phyloP scores from a whole-genome alignment of 2,113 vertebrate species.

The Ptilorrhoa leucosticta region DNA sequence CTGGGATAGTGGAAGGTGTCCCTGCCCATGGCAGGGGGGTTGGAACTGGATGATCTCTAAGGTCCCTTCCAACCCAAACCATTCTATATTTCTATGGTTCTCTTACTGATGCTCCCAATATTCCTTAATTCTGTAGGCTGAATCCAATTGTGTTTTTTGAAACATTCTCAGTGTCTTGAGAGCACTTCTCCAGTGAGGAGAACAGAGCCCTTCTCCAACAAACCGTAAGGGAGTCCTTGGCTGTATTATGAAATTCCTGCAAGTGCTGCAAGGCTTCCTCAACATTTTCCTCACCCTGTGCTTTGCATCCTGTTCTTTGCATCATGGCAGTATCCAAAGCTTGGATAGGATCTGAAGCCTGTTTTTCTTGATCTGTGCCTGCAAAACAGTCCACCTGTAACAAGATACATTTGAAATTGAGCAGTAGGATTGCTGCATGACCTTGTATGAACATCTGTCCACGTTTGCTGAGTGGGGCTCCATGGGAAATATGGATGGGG shows the following conservation, averaged over 20 bases:
- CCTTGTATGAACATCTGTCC: background rate
- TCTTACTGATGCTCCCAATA: rapidly evolving
- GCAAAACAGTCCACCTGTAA: background rate
- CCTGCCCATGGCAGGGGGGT: rapidly evolving
- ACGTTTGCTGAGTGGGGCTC: background rate
- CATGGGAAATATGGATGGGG: background rate
- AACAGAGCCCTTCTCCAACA: background rate
- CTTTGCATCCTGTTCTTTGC: background rate
- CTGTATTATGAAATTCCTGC: background rate
- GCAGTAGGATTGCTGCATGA: background rate
- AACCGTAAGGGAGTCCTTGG: background rate
- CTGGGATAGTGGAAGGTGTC: rapidly evolving
- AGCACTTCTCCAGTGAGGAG: background rate
- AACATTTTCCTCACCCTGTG: background rate
- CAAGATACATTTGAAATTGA: background rate
- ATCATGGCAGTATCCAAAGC: background rate
- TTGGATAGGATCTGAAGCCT: background rate
- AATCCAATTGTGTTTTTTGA: background rate
- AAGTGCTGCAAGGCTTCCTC: background rate
- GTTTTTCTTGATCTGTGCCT: background rate
- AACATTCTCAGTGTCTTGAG: background rate
- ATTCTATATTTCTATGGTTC: background rate
- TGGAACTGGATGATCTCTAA: background rate
- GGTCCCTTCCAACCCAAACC: background rate
- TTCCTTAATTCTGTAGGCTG: background rate